These are phyloP conservation scores for Charanyca ferruginea DNA, from an alignment of 2,888 invertebrate genomes.

Conservation along the genomic window DNA sequence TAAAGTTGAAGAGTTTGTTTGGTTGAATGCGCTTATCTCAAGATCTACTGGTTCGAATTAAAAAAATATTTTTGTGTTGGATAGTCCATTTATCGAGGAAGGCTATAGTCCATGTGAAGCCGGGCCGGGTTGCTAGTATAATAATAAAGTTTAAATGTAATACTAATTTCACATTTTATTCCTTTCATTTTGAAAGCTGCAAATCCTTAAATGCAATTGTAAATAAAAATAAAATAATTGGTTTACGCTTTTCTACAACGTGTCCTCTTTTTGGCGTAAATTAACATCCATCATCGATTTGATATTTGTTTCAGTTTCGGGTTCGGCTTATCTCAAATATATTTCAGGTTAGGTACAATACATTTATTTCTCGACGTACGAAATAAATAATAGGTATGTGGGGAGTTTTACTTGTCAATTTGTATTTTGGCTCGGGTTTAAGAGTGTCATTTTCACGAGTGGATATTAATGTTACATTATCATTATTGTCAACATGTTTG, in stretches of 20 bases:
- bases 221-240: conserved; percentile 51
- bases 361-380: conserved; percentile 25
- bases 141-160: conserved; percentile 12
- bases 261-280: conserved; percentile 39
- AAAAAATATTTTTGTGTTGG: no score
- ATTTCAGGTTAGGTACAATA: conserved; percentile 34
- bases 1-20: no score
- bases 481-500: no score
- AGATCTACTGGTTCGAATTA: no score
- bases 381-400: conserved; percentile 24
- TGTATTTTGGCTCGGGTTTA: conserved; percentile 20
- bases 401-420: conserved; percentile 32
- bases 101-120: no score
- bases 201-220: conserved; percentile 16
- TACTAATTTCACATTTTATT: conserved; percentile 4
- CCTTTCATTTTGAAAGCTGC: conserved; percentile 13
- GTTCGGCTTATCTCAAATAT: conserved; percentile 42
- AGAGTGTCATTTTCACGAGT: neutral
- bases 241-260: conserved; percentile 20
- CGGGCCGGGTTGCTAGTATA: no score
- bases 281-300: conserved; percentile 46
- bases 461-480: no score
- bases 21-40: no score
- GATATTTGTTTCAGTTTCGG: conserved; percentile 42
- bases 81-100: no score